Base-by-base conservation (phyloP, 2,888 invertebrate species). In the Nemotelus nigrinus region DNA sequence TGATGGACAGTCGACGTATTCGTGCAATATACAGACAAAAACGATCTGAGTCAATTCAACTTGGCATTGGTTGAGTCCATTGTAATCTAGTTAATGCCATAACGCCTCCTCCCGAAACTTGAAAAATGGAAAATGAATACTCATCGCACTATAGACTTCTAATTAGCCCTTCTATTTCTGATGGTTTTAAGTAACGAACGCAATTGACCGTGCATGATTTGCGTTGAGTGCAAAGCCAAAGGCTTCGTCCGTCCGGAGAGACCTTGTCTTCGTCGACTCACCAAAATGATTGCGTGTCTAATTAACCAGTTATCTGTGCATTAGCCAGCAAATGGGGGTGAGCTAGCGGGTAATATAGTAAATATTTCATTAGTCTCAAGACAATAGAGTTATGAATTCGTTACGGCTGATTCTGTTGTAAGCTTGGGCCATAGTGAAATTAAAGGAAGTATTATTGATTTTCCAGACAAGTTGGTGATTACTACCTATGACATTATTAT, bases 1-100 rank as follows among this genome's bases (percentile, higher is more conserved):
- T 63, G 63, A 63, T 63, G 43, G 43, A 63, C 63, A 43, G 4
- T 63, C 41, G 41, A 41, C 25, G 63, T 63, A 6, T 25, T 39
- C n/a, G 57, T 72, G 53, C 47, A 48, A 45, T 45, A 74, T 74
- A 48, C 63, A 74, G 47, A 10, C 74, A 48, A 25, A 48, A 74
- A 7, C 39, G n/a, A 68, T 65, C 10, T 8, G 47, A 68, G 3
- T 68, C 67, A 48, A 63, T 74, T 74, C 60, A 63, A 74, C 43
- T 57, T 45, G 48, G 50, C 39, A 74, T 6, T 7, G 74, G 63
- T 63, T 48, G 44, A 45, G 44, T 43, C 7, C 48, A 74, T 74
- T 63, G 58, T 72, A 72, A 72, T 74, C 57, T 60, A 74, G 43
- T 72, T 72, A 72, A 45, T 45, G 57, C 71, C 8, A 10, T 50